Conservation (phyloP, 2,888 invertebrate species). For the Trichopoda pennipes region DNA sequence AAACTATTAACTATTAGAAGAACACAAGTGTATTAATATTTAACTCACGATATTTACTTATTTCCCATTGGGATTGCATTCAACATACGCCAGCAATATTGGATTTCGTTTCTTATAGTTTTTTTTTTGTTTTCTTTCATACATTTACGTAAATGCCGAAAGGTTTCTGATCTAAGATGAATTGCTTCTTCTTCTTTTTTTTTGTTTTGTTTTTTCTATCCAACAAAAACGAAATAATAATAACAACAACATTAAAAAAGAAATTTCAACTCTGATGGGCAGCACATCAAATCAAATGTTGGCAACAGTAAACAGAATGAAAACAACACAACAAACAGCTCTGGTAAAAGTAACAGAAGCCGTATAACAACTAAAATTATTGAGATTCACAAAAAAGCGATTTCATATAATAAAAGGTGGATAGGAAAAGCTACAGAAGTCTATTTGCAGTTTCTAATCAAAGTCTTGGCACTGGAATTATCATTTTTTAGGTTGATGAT, state of each 20-base stretch:
- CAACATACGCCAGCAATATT: constrained; percentile 13
- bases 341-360: constrained; percentile 58
- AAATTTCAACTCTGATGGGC: constrained; percentile 48
- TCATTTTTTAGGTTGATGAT: constrained; percentile 55
- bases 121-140: constrained; percentile 24
- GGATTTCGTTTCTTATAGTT: constrained; percentile 20
- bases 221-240: constrained; percentile 2
- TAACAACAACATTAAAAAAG: constrained; percentile 28
- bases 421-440: constrained; percentile 27
- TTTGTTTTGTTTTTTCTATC: neutral
- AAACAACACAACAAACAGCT: constrained; percentile 8
- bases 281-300: constrained; percentile 53
- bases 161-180: constrained; percentile 70
- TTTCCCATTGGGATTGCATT: constrained; percentile 27
- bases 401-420: constrained; percentile 67
- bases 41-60: too few relatives aligned
- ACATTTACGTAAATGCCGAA: constrained; percentile 65
- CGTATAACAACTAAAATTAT: constrained; percentile 70
- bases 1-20: too few relatives aligned
- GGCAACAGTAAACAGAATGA: constrained; percentile 25
- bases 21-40: too few relatives aligned
- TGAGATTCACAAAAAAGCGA: constrained; percentile 69
- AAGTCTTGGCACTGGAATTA: neutral
- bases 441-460: neutral
- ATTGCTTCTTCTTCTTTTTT: constrained; percentile 19